A percentile compares a stretch with the other conserved stretches of the same genome.
Conservation (phyloP, 2,113 vertebrate genomes). For the Corythoichthys haematopterus region DNA sequence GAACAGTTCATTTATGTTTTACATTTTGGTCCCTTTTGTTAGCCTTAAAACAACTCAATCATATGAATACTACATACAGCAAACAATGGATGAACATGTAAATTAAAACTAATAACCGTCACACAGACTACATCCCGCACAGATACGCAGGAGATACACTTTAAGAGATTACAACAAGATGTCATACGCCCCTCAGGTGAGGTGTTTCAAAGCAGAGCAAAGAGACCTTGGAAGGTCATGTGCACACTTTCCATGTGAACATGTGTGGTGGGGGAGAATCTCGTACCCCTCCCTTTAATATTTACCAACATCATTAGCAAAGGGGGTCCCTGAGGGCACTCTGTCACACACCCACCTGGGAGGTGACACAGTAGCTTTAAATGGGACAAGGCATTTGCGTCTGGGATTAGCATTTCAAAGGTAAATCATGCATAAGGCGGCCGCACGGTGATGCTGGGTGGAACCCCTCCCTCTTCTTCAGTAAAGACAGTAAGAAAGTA, state of each 20-base stretch:
- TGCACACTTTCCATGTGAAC: constrained; percentile 51
- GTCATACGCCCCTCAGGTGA: constrained; percentile 26
- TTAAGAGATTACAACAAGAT: constrained; percentile 38
- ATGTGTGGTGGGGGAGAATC: constrained; percentile 39
- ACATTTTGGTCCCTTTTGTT: not conserved
- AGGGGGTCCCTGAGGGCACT: constrained; percentile 59
- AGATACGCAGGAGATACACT: constrained; percentile 7
- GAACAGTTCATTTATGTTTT: not conserved
- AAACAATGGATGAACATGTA: not conserved
- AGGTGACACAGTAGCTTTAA: constrained; percentile 70
- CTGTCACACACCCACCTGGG: constrained; percentile 67
- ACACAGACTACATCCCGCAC: constrained; percentile 7
- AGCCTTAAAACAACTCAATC: not conserved
- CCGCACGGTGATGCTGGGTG: constrained; percentile 33
- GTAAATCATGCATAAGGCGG: constrained; percentile 44
- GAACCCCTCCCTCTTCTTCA: constrained; percentile 2
- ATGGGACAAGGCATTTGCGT: constrained; percentile 70
- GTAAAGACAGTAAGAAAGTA: not conserved
- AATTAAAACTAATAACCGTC: constrained; percentile 17
- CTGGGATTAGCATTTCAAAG: constrained; percentile 73
- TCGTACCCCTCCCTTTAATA: constrained; percentile 53
- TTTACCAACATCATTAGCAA: constrained; percentile 64
- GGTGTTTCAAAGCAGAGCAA: constrained; percentile 32
- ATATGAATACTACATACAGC: not conserved
- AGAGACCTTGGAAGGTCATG: constrained; percentile 59